Evolutionary conservation across 2,113 vertebrate species (phyloP).

Genomic region (Taurulus bubalis): DNA sequence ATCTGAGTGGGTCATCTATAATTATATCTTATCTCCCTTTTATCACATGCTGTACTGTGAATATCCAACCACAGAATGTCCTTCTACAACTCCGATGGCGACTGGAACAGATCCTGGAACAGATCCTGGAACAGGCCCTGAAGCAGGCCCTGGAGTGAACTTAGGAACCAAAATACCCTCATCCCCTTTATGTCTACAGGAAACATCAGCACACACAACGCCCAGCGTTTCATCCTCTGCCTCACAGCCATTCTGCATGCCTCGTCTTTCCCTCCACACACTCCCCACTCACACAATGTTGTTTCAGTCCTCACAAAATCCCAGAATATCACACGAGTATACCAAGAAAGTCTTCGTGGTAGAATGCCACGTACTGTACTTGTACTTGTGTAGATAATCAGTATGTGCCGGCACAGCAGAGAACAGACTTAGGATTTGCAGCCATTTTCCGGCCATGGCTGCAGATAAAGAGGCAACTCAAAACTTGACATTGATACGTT

Average conservation of each 20-base stretch:
- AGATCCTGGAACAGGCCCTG: conserved; percentile 2
- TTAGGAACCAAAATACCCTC: conserved; percentile 36
- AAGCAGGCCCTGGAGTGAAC: conserved; percentile 11
- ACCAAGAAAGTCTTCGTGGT: conserved; percentile 14
- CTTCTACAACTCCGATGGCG: background rate
- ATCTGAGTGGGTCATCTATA: background rate
- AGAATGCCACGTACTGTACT: conserved; percentile 24
- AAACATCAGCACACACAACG: conserved; percentile 40
- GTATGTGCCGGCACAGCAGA: background rate
- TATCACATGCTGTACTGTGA: background rate
- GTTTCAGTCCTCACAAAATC: conserved; percentile 37
- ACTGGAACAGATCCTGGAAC: conserved; percentile 8
- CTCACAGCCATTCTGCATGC: conserved; percentile 11
- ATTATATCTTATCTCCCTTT: background rate
- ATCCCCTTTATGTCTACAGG: conserved; percentile 39
- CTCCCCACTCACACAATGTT: conserved; percentile 20
- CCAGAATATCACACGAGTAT: conserved; percentile 50
- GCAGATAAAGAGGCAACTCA: background rate
- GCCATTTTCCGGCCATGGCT: background rate
- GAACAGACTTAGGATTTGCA: background rate
- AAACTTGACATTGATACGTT: background rate
- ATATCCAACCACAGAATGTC: background rate
- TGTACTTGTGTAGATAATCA: conserved; percentile 11
- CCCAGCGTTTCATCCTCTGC: conserved; percentile 33
- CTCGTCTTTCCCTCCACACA: conserved; percentile 35